Evolutionary conservation across 2,797 vertebrate genomes (phyloP).

Genomic region (Apodemus agrarius): DNA sequence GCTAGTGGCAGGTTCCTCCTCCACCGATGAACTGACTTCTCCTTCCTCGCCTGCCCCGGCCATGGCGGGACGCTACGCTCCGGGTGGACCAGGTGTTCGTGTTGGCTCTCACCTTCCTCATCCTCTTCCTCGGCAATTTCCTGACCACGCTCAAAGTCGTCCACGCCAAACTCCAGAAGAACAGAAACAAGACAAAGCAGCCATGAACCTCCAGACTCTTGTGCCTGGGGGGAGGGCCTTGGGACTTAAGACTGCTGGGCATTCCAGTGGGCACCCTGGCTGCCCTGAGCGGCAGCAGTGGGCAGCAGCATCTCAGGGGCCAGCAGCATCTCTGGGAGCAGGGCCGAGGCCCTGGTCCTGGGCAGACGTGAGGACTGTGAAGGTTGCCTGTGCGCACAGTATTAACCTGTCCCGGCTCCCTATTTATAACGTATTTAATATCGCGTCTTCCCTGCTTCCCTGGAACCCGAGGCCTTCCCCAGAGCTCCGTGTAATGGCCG

Average conservation of each 20-base stretch:
- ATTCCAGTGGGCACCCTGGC: neutral
- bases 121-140: constrained; percentile 98
- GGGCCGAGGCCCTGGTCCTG: neutral
- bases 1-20: neutral
- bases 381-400: constrained; percentile 73
- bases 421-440: constrained; percentile 87
- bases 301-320: constrained; percentile 45
- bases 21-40: too few relatives aligned
- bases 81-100: constrained; percentile 92
- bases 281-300: neutral
- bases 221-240: neutral
- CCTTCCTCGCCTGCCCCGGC: neutral
- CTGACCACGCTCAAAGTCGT: constrained; percentile 98
- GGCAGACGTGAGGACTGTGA: constrained; percentile 43
- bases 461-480: neutral
- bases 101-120: constrained; percentile 95
- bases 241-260: neutral
- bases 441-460: neutral
- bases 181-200: constrained; percentile 87
- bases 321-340: neutral
- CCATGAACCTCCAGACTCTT: constrained; percentile 55
- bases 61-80: neutral
- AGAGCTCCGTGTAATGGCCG: neutral
- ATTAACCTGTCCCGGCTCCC: constrained; percentile 73
- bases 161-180: constrained; percentile 95